Base-by-base conservation (phyloP, 1,140 invertebrate species). In the Caenorhabditis briggsae region DNA sequence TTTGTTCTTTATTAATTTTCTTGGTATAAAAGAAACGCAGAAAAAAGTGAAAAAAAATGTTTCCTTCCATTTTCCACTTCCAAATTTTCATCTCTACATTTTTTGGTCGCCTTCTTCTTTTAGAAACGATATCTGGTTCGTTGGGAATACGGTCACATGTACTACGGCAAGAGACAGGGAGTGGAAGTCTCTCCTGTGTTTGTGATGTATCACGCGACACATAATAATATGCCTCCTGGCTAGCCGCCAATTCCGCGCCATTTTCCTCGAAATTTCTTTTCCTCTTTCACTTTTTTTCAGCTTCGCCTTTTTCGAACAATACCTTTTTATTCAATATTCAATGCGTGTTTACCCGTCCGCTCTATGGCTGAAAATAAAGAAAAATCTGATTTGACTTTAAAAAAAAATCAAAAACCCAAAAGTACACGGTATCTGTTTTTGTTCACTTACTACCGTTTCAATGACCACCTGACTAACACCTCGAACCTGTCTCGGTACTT, bases 141-240 rank as follows among this genome's bases (percentile, higher is more conserved):
- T 78, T 78, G 70, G 23, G 46, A 78, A 78, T 78, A 78, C 70
- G 70, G 70, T 78, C 70, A 78, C 70, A 78, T 78, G 70, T 48
- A 78, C 70, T 78, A 50, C 70, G 70, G 70, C 9, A 50, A 78
- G 33, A 50, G 33, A 48, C 43, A 78, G 20, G 23, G 70, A 78
- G 20, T 23, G 20, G 33, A 25, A 64, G 25, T 53, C 50, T 53
- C 33, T 8, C 46, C 64, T 70, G 33, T 78, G 70, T 78, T 78
- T 78, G 70, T 78, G 70, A 46, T 78, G 70, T 78, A 50, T 78
- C 70, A 78, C 70, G 70, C 46, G 70, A 23, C 70, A 33, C 33
- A 78, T 78, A 78, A 78, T 78, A 78, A 78, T 78, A 78, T 78
- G 70, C 70, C 70, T 78, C 70, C 70, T 78, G 70, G 70, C 70